Evolutionary conservation across 2,888 invertebrate genomes (phyloP).

Genomic region (Eulithis prunata): DNA sequence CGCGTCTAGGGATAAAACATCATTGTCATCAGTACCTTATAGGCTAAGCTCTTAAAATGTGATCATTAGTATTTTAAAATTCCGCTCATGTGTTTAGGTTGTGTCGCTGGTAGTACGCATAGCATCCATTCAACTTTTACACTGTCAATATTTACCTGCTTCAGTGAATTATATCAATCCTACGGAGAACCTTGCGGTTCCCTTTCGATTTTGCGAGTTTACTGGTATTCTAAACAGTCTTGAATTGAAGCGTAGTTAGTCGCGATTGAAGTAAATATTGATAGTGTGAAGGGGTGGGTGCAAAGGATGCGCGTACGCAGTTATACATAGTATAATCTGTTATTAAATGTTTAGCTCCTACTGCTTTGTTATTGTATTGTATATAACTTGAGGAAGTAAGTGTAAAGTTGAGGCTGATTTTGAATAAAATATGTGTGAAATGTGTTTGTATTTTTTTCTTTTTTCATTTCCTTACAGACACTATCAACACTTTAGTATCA

Average conservation of each 20-base stretch:
- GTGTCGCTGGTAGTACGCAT: slow-evolving; percentile 47
- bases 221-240: neutral
- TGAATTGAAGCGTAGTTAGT: neutral
- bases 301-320: slow-evolving; percentile 52
- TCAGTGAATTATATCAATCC: neutral
- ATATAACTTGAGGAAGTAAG: slow-evolving; percentile 58
- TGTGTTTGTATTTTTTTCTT: slow-evolving; percentile 47
- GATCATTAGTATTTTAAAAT: slow-evolving; percentile 80
- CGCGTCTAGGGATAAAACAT: slow-evolving; percentile 40
- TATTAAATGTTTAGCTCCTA: slow-evolving; percentile 76
- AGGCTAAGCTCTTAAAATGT: slow-evolving; percentile 79
- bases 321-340: slow-evolving; percentile 64
- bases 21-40: slow-evolving; percentile 77
- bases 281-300: neutral
- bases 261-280: slow-evolving; percentile 18
- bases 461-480: neutral
- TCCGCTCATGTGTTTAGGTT: slow-evolving; percentile 63
- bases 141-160: slow-evolving; percentile 15
- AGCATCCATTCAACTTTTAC: slow-evolving; percentile 11
- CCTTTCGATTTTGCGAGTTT: neutral
- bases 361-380: slow-evolving; percentile 71
- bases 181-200: neutral
- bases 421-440: slow-evolving; percentile 69
- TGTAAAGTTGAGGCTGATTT: slow-evolving; percentile 76
- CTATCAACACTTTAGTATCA: too few relatives aligned